Evolutionary conservation across 1,140 invertebrate species (phyloP), one percentile per base, ranked within the genome.

Genomic region (Drosophila truncata): DNA sequence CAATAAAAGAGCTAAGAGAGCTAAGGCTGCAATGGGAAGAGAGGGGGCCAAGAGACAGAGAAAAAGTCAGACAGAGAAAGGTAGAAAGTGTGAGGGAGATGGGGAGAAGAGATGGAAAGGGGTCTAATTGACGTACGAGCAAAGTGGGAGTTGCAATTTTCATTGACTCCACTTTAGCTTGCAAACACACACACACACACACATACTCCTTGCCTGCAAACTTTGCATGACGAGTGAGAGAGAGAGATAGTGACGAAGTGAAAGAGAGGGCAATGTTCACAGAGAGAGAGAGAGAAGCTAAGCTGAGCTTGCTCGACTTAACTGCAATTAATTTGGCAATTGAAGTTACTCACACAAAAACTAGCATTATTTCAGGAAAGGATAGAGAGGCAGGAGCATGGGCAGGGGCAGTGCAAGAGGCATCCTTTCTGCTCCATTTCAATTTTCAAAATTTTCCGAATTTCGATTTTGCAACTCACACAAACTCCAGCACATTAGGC

Each of bases 311-410:
- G 79, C 86, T 88, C 87, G 82, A 92, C 91, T 92, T 91, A 92
- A 91, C 87, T 90, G 80, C 91, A 92, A 92, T 92, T 92, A 92
- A 78, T 92, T 92, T 90, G 79, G 79, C 91, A 92, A 92, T 92
- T 90, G 78, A 90, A 80, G 82, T 75, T 75, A 47, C 62, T 60
- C 44, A 47, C 71, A 57, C 39, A 46, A 27, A 58, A 52, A 52
- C 41, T 27, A 80, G 47, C 64, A 71, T 80, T 72, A 63, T 74
- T 57, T 27, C 35, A 11, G 39, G 10, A 27, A 27, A 5, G 50
- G 18, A 6, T n/a, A n/a, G n/a, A 25, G 20, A 25, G 46, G 16
- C 8, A 6, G 25, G 6, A 14, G 3, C n/a, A 14, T 27, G n/a
- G 10, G 4, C 18, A 27, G 47, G 1, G 16, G 5, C 42, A 20